phyloP scores from a whole-genome alignment of 2,888 invertebrate genomes.

The Drosophila ezoana region DNA sequence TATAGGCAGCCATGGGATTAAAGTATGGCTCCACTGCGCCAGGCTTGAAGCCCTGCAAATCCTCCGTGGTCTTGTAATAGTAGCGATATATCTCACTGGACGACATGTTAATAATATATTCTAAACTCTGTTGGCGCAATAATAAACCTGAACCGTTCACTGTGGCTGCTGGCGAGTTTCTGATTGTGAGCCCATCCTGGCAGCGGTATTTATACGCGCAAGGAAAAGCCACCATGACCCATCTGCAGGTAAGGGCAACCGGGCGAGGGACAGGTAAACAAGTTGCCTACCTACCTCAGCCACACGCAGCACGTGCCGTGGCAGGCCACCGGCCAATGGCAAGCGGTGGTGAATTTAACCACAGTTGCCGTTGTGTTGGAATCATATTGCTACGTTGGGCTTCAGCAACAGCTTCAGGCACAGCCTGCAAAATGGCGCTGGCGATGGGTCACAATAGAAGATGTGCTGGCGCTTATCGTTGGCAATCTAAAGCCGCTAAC shows the following conservation, averaged over 20 bases:
- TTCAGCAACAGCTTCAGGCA: conserved; percentile 22
- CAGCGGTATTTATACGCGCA: conserved; percentile 77
- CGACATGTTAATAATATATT: conserved; percentile 67
- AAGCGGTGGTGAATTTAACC: conserved; percentile 73
- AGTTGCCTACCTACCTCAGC: conserved; percentile 51
- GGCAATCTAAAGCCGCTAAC: conserved; percentile 73
- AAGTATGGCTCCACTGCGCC: conserved; percentile 78
- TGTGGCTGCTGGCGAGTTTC: conserved; percentile 69
- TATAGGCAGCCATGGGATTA: conserved; percentile 84
- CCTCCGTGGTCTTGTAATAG: conserved; percentile 84
- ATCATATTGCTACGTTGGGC: conserved; percentile 20
- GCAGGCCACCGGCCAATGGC: conserved; percentile 74
- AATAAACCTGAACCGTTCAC: conserved; percentile 53
- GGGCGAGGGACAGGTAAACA: conserved; percentile 65
- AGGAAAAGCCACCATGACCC: conserved; percentile 66
- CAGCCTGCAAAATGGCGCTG: conserved; percentile 67
- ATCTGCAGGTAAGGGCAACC: conserved; percentile 41
- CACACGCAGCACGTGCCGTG: conserved; percentile 82
- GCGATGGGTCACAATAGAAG: conserved; percentile 42
- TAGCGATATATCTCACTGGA: conserved; percentile 85
- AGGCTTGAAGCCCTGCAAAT: conserved; percentile 82
- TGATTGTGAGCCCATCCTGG: conserved; percentile 67
- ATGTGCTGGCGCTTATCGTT: conserved; percentile 54
- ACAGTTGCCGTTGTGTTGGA: conserved; percentile 29
- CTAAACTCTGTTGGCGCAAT: background rate